phyloP scores from a whole-genome alignment of 2,888 invertebrate species.

The Nasonovia ribisnigri region DNA sequence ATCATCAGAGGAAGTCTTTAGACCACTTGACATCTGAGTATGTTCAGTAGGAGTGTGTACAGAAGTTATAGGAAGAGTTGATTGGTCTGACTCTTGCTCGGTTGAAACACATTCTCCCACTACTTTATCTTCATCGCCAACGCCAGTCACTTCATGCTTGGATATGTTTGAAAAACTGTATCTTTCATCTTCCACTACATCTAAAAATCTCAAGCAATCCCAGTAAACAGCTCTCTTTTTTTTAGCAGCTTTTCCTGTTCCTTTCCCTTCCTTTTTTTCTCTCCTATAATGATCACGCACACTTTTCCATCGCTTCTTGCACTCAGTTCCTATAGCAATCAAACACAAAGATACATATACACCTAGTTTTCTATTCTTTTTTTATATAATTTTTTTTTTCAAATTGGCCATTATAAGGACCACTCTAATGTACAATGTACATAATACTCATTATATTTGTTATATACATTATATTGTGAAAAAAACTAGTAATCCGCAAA shows the following conservation, averaged over 20 bases:
- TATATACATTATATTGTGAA: conserved; percentile 1
- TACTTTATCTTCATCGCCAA: conserved; percentile 32
- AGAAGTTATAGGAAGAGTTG: conserved; percentile 38
- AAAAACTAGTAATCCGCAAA: conserved; percentile 25
- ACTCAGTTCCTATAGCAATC: conserved; percentile 63
- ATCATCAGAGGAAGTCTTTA: conserved; percentile 29
- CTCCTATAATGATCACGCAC: conserved; percentile 65
- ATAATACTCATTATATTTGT: conserved; percentile 23
- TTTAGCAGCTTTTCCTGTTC: conserved; percentile 57
- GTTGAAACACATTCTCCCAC: conserved; percentile 41
- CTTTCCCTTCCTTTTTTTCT: conserved; percentile 64
- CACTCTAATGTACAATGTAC: not conserved
- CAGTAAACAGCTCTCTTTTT: conserved; percentile 61
- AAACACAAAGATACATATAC: conserved; percentile 39
- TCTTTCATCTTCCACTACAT: conserved; percentile 59
- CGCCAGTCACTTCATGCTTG: conserved; percentile 28
- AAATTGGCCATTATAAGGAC: conserved; percentile 26
- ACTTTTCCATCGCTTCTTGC: conserved; percentile 66
- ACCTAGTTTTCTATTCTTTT: conserved; percentile 24
- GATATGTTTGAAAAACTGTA: conserved; percentile 51
- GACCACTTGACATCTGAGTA: conserved; percentile 41
- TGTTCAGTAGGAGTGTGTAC: conserved; percentile 42
- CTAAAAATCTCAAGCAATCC: conserved; percentile 57
- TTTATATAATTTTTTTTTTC: conserved; percentile 28
- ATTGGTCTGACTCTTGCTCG: conserved; percentile 30